A percentile compares a stretch with the other conserved stretches of the same genome.
Evolutionary conservation across 2,113 vertebrate species (phyloP).

Genomic region (Addax nasomaculatus): DNA sequence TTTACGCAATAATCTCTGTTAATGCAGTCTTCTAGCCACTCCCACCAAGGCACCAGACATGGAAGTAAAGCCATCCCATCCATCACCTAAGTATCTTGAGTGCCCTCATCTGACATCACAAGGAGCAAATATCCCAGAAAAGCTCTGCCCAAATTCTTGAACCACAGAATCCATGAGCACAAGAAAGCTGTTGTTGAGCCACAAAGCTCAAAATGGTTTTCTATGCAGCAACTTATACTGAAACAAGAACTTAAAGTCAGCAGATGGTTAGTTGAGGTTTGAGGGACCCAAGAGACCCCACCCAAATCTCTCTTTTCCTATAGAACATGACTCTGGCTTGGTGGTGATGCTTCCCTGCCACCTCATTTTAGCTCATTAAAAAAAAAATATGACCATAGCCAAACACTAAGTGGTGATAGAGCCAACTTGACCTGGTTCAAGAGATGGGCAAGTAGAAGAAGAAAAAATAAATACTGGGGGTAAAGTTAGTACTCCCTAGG

Average conservation of each 20-base stretch:
- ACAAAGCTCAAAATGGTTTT: neutral
- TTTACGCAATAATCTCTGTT: neutral
- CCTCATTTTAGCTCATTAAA: conserved; percentile 6
- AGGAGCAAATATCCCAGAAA: neutral
- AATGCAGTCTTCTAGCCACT: neutral
- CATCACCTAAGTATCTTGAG: neutral
- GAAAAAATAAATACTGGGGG: neutral
- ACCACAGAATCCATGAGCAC: neutral
- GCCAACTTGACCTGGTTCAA: neutral
- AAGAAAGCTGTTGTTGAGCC: neutral
- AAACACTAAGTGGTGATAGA: neutral
- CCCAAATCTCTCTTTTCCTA: neutral
- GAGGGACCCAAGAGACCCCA: neutral
- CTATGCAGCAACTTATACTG: neutral
- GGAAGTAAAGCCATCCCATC: neutral
- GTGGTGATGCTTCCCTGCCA: neutral
- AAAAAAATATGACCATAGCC: neutral
- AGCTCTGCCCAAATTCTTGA: neutral
- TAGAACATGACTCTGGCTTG: neutral
- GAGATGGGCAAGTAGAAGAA: neutral
- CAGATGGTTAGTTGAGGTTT: neutral
- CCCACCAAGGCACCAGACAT: neutral
- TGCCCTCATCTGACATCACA: neutral
- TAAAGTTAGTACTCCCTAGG: neutral
- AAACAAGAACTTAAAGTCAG: neutral